Evolutionary conservation across 2,888 invertebrate species (phyloP).

Genomic region (Himalopsyche anomala): DNA sequence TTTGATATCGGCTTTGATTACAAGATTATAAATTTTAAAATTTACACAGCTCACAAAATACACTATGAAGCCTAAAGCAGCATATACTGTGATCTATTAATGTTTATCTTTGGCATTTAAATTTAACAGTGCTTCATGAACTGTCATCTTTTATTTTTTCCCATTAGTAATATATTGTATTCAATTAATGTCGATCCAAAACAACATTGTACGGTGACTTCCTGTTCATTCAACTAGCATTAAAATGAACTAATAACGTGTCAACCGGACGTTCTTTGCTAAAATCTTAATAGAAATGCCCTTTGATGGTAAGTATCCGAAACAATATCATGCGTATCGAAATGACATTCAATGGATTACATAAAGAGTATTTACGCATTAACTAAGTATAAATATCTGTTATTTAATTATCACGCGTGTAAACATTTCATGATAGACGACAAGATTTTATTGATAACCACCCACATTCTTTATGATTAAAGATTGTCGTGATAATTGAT

Average conservation of each 20-base stretch:
- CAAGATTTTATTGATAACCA: background rate
- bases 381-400: background rate
- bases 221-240: conserved; percentile 6
- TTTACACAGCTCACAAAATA: too few species aligned
- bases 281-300: conserved; percentile 2
- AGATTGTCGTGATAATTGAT: background rate
- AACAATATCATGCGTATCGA: background rate
- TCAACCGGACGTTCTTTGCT: background rate
- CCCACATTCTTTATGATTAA: background rate
- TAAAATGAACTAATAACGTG: background rate
- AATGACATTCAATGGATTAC: background rate
- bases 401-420: background rate
- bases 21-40: too few species aligned
- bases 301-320: background rate
- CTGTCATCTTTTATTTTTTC: background rate
- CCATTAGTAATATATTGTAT: background rate
- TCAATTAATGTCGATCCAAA: background rate
- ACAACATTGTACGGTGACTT: background rate
- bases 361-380: background rate
- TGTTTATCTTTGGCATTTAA: background rate
- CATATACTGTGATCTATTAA: too few species aligned
- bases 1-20: too few species aligned
- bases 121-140: background rate
- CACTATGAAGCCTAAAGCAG: too few species aligned
- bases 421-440: background rate